Base-by-base conservation (phyloP, 37 sponge, comb jelly and placozoan genomes). In the Agelas oroides region DNA sequence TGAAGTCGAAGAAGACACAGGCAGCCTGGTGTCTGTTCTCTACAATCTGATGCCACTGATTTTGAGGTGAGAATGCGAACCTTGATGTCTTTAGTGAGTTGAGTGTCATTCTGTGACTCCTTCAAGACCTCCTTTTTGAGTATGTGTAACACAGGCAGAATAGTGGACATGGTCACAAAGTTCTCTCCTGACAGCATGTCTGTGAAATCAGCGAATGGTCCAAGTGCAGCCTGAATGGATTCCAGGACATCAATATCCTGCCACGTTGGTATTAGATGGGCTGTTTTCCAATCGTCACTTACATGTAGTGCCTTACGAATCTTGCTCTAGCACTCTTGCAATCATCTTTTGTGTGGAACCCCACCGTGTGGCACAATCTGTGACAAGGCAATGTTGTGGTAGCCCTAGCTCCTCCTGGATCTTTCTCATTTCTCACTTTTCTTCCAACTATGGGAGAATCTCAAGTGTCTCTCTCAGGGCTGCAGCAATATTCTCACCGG, bases 131-230 rank as follows among this genome's bases (percentile, higher is more conserved):
- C n/a, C n/a, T n/a, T n/a, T n/a, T n/a, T n/a, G n/a, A n/a, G n/a
- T n/a, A n/a, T n/a, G 27, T 73, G 54, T 15, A 85, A 35, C 66
- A 85, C 33, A 0, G 85, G 85, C 5, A 53, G 11, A 25, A 85
- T 53, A 18, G 85, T 56, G 65, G 85, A 85, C 18, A 85, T 65
- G 1, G 85, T 85, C 36, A 85, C 67, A 65, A 76, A 63, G 37
- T 67, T 39, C 37, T 85, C 85, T 34, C 68, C 85, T 53, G 85
- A 85, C 16, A 75, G 77, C 8, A 85, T 63, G 67, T 85, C 85
- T 17, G 85, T 85, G 0, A 85, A 69, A 27, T 31, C 76, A 34
- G 85, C 62, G 24, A 85, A 28, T 30, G 77, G 85, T 6, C 70
- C 75, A 15, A 85, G 66, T 23, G 77, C 77, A 37, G 62, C 40